phyloP scores from a whole-genome alignment of 1,140 invertebrate species.

The Lutraria rhynchaena region DNA sequence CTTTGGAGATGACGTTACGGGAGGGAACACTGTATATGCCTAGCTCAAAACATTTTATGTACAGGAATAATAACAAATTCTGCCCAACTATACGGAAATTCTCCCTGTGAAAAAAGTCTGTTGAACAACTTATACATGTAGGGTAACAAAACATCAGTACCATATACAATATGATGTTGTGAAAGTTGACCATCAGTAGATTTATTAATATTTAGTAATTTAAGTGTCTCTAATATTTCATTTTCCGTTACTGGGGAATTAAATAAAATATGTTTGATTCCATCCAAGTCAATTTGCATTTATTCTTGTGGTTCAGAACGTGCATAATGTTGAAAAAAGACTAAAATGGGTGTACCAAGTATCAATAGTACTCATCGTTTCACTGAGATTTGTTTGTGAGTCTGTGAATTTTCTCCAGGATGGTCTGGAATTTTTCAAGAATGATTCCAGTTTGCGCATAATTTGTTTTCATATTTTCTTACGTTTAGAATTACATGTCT shows the following conservation, averaged over 20 bases:
- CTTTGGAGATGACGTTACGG: too few relatives aligned
- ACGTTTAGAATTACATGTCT: too few relatives aligned
- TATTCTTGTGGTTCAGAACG: too few relatives aligned
- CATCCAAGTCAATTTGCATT: conserved; percentile 11
- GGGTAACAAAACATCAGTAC: neutral
- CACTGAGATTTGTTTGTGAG: too few relatives aligned
- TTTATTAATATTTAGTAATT: neutral
- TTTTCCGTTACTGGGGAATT: neutral
- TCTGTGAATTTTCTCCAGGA: too few relatives aligned
- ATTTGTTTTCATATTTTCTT: too few relatives aligned
- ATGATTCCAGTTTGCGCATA: too few relatives aligned
- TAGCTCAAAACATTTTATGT: conserved; percentile 7
- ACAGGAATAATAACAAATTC: neutral
- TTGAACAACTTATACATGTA: neutral
- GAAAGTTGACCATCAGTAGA: neutral
- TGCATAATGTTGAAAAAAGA: too few relatives aligned
- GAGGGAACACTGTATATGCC: too few relatives aligned
- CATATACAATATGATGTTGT: neutral
- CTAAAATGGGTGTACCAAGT: too few relatives aligned
- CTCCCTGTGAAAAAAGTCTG: conserved; percentile 3
- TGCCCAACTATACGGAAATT: neutral
- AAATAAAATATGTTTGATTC: neutral
- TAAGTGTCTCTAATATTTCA: neutral
- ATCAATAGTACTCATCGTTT: too few relatives aligned
- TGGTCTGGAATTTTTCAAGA: too few relatives aligned